A percentile compares a stretch with the other conserved stretches of the same genome.
These are phyloP conservation scores for Ctenoplectra terminalis DNA, from an alignment of 1,140 invertebrate species.

Conservation along the genomic window DNA sequence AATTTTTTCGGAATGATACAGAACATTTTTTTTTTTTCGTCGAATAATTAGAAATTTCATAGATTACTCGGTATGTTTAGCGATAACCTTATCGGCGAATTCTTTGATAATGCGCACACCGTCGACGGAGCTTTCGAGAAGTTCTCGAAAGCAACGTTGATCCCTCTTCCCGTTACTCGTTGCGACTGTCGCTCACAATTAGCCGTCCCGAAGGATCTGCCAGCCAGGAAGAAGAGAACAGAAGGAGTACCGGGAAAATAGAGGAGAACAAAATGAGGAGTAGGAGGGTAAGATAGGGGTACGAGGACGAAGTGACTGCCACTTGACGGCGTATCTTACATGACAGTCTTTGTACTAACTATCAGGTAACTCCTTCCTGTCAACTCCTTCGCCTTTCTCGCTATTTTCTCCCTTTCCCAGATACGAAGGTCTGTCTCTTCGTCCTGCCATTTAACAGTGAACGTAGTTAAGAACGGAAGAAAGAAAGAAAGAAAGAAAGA, in stretches of 20 bases:
- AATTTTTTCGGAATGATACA: too few species aligned
- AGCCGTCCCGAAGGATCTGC: constrained; percentile 74
- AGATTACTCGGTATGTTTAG: background rate
- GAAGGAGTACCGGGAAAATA: constrained; percentile 68
- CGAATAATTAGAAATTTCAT: background rate
- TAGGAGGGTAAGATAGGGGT: constrained; percentile 46
- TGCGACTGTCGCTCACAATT: constrained; percentile 79
- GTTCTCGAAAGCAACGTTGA: constrained; percentile 74
- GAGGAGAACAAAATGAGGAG: constrained; percentile 65
- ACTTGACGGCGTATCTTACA: constrained; percentile 73
- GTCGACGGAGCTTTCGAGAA: constrained; percentile 67
- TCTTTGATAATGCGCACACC: constrained; percentile 58
- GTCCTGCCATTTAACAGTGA: constrained; percentile 16
- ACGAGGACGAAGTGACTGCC: constrained; percentile 62
- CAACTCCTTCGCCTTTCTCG: constrained; percentile 69
- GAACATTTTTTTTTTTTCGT: background rate
- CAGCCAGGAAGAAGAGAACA: constrained; percentile 64
- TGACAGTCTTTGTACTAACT: constrained; percentile 78
- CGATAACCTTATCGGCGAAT: constrained; percentile 25
- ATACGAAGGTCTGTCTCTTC: constrained; percentile 54
- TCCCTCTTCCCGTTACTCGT: constrained; percentile 69
- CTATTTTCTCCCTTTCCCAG: constrained; percentile 38
- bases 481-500: constrained; percentile 45
- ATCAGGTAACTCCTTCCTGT: constrained; percentile 76
- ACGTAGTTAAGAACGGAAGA: constrained; percentile 14